Base-by-base conservation (phyloP, 2,113 vertebrate genomes). In the Poecilia latipinna region DNA sequence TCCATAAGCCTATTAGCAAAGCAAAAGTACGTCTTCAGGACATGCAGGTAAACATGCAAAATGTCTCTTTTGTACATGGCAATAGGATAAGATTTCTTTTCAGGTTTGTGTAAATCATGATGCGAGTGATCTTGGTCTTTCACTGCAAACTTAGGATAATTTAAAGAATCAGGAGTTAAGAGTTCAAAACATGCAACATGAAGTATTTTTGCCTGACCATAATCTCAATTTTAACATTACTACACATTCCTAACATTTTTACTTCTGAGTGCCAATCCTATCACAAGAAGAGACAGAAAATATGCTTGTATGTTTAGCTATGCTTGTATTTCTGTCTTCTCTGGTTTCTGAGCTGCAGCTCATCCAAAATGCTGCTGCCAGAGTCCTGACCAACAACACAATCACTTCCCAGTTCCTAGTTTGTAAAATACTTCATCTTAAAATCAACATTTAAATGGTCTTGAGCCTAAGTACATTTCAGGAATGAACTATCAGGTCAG, bases 151-250 rank as follows among this genome's bases (percentile, higher is more conserved):
- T 84, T 65, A 67, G 81, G 70, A 82, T 82, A 33, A 84, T 82
- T 77, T 82, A 79, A 83, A 70, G 78, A 67, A 62, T 39, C 62
- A 61, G 24, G 19, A 61, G 70, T 33, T 28, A 15, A 35, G 39
- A 65, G 68, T 78, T 71, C 84, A 70, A 88, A 88, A 88, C 80
- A 80, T 85, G 86, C 82, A 82, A 85, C 19, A 70, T 78, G 44
- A 79, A 61, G 44, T 85, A 71, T 65, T 86, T 80, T 74, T 29
- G 81, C 90, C 82, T 51, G 69, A 75, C 86, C 79, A 72, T 83
- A 79, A 80, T 80, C 83, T 82, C 66, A 77, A 42, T 54, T 37
- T 77, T 76, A 86, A 86, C 86, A 73, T 86, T 61, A 78, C 85
- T 82, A 80, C 61, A 63, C 68, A 80, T 51, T 37, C 51, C 29